A percentile compares a stretch with the other conserved stretches of the same genome.
Evolutionary conservation across 2,888 invertebrate genomes (phyloP).

Genomic region (Mechanitis messenoides): DNA sequence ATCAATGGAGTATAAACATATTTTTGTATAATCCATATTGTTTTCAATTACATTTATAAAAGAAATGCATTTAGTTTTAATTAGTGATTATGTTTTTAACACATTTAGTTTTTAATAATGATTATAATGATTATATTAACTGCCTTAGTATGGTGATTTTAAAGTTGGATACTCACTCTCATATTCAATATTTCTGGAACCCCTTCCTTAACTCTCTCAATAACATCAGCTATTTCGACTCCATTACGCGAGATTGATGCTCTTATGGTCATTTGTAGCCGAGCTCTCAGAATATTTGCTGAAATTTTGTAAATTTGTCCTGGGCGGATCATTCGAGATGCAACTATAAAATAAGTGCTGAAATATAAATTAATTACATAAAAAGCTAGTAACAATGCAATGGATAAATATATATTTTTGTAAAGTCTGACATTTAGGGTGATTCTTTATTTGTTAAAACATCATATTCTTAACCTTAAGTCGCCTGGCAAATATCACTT

Average conservation of each 20-base stretch:
- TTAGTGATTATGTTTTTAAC: too few species aligned
- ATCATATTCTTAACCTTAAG: too few species aligned
- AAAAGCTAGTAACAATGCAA: neutral
- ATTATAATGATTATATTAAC: neutral
- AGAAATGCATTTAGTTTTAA: too few species aligned
- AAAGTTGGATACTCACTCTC: conserved; percentile 74
- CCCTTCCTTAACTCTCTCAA: conserved; percentile 87
- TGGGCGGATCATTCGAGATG: conserved; percentile 93
- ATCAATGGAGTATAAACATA: too few species aligned
- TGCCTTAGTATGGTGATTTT: conserved; percentile 6
- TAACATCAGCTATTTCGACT: conserved; percentile 90
- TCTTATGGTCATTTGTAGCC: conserved; percentile 87
- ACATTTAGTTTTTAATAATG: too few species aligned
- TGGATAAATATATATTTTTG: too few species aligned
- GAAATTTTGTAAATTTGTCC: conserved; percentile 93
- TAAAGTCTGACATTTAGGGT: too few species aligned
- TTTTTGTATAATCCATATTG: too few species aligned
- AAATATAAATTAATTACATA: conserved; percentile 34
- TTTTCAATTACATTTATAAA: too few species aligned
- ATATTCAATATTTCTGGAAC: conserved; percentile 93
- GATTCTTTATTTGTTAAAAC: too few species aligned
- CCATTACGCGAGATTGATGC: conserved; percentile 93
- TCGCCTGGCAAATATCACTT: too few species aligned
- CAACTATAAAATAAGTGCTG: conserved; percentile 94
- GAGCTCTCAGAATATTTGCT: conserved; percentile 87